Conservation (phyloP, 2,888 invertebrate genomes). For the Cheilosia grossa region DNA sequence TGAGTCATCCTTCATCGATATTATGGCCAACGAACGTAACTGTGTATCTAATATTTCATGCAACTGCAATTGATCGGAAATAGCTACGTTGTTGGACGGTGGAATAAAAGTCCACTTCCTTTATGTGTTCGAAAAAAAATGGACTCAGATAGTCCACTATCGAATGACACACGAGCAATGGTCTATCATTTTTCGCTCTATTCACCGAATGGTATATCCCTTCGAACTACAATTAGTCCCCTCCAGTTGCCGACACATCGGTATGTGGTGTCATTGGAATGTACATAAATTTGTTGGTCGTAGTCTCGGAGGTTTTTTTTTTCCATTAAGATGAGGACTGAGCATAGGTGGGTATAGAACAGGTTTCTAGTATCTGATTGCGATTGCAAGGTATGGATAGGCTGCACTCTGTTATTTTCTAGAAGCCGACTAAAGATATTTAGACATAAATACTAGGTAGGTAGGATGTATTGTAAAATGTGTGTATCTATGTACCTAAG, state of each 20-base stretch:
- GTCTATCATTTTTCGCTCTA: conserved; percentile 48
- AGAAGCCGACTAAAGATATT: conserved; percentile 22
- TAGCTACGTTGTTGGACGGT: conserved; percentile 12
- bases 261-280: conserved; percentile 19
- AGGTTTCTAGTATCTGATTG: conserved; percentile 49
- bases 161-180: conserved; percentile 36
- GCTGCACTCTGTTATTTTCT: conserved; percentile 52
- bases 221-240: conserved; percentile 51
- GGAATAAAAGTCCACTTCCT: conserved; percentile 47
- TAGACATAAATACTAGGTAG: too few relatives aligned
- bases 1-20: conserved; percentile 70
- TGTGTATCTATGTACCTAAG: too few relatives aligned
- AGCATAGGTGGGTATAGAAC: conserved; percentile 32
- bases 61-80: conserved; percentile 68
- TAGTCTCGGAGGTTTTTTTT: conserved; percentile 28
- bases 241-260: conserved; percentile 12
- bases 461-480: too few relatives aligned
- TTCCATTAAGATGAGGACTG: conserved; percentile 5
- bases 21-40: conserved; percentile 45
- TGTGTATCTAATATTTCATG: conserved; percentile 65
- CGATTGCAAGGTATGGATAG: conserved; percentile 36
- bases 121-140: conserved; percentile 18
- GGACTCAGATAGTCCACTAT: conserved; percentile 11
- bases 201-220: conserved; percentile 39
- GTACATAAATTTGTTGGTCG: conserved; percentile 12